These are phyloP conservation scores for Micrasema minimum DNA, from an alignment of 1,140 invertebrate species.

Conservation along the genomic window DNA sequence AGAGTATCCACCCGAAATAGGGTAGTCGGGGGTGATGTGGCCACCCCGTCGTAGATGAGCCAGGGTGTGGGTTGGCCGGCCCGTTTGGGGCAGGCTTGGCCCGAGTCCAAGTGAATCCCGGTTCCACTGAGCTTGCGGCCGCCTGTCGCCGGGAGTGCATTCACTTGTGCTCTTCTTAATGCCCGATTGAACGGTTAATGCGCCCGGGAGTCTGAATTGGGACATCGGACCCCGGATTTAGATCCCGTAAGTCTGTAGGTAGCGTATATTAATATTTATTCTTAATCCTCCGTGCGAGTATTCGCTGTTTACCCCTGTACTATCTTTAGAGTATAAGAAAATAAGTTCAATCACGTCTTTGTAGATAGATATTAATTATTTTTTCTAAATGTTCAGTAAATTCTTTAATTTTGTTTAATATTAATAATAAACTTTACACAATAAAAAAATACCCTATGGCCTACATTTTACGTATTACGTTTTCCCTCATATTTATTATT, in stretches of 20 bases:
- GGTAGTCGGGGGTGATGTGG: neutral
- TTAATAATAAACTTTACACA: too few relatives aligned
- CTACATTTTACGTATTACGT: too few relatives aligned
- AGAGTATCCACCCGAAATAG: neutral
- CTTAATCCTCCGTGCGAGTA: neutral
- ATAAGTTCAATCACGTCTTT: too few relatives aligned
- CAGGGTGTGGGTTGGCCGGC: neutral
- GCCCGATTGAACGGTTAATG: constrained; percentile 26
- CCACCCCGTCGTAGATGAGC: neutral
- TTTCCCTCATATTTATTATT: too few relatives aligned
- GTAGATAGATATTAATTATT: too few relatives aligned
- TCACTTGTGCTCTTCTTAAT: constrained; percentile 30
- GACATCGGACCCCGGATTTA: neutral
- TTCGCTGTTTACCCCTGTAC: neutral
- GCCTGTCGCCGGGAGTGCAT: constrained; percentile 24
- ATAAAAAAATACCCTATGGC: too few relatives aligned
- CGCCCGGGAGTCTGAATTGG: constrained; percentile 7
- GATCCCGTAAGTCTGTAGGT: neutral
- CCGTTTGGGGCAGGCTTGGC: constrained; percentile 4
- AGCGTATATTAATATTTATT: too few relatives aligned
- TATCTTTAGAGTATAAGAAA: neutral
- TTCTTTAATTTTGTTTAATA: too few relatives aligned
- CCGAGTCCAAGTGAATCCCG: constrained; percentile 13
- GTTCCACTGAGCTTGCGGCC: constrained; percentile 25
- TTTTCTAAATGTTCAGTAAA: too few relatives aligned